Evolutionary conservation across 2,888 invertebrate genomes (phyloP).

Genomic region (Brachylomia viminalis): DNA sequence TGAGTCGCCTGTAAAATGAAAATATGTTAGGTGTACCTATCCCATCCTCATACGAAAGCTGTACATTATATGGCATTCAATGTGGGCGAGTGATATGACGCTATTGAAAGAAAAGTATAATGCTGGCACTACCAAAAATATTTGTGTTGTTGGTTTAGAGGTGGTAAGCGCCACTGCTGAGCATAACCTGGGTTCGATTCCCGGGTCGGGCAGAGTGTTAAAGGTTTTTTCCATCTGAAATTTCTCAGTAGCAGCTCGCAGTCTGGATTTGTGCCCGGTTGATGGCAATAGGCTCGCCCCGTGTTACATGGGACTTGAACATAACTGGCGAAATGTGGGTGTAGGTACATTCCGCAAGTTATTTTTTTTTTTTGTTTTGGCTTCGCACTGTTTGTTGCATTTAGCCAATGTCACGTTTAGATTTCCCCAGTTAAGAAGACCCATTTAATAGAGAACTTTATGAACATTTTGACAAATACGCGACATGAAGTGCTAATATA

Average conservation of each 20-base stretch:
- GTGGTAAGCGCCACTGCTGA: not conserved
- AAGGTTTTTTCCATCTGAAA: not conserved
- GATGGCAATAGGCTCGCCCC: not conserved
- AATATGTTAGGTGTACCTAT: not conserved
- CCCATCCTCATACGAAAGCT: not conserved
- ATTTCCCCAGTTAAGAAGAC: not conserved
- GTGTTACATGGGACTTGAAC: too few relatives aligned
- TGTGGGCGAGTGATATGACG: not conserved
- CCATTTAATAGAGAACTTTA: not conserved
- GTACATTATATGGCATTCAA: not conserved
- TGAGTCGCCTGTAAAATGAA: constrained; percentile 73
- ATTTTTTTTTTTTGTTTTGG: too few relatives aligned
- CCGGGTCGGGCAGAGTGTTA: not conserved
- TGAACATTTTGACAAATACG: not conserved
- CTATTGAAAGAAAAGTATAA: not conserved
- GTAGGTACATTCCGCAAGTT: too few relatives aligned
- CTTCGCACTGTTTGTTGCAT: too few relatives aligned
- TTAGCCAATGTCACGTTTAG: too few relatives aligned
- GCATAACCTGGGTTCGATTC: not conserved
- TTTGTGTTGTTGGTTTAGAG: not conserved
- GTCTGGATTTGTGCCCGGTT: not conserved
- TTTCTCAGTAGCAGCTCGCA: not conserved
- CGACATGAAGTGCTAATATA: not conserved
- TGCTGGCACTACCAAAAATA: not conserved
- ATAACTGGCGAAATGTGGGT: too few relatives aligned